These are phyloP conservation scores for Erythrocebus patas DNA, from an alignment of 2,113 vertebrate genomes.

Conservation along the genomic window DNA sequence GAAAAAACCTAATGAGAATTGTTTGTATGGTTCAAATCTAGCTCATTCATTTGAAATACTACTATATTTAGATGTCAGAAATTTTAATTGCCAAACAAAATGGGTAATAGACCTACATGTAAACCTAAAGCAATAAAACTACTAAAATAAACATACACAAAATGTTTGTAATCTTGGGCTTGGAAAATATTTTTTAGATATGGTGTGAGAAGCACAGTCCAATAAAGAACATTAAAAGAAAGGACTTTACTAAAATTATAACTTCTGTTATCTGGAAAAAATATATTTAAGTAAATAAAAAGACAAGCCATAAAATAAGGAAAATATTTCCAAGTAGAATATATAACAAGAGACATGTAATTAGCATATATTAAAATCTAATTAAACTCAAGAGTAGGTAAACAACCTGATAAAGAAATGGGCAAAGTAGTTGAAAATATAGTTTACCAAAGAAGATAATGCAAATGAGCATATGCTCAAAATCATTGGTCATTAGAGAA, in stretches of 20 bases:
- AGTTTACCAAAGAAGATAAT: not conserved
- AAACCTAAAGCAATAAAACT: not conserved
- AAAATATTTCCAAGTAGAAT: not conserved
- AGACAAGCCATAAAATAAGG: fast-evolving
- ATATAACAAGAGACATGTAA: not conserved
- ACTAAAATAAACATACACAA: not conserved
- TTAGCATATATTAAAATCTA: not conserved
- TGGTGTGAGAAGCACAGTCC: not conserved
- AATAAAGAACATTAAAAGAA: not conserved
- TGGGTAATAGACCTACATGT: not conserved
- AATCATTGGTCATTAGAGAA: not conserved
- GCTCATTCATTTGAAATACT: not conserved
- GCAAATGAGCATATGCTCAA: not conserved
- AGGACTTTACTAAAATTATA: not conserved
- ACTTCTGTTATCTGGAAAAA: not conserved
- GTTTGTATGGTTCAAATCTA: not conserved
- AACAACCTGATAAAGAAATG: not conserved
- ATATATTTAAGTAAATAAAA: not conserved
- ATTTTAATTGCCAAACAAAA: not conserved
- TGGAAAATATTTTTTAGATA: not conserved
- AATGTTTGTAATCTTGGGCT: not conserved
- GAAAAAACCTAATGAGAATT: not conserved
- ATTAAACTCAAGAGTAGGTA: not conserved
- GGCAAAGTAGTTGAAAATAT: not conserved
- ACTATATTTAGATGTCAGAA: not conserved